These are phyloP conservation scores for Mallotus villosus DNA, from an alignment of 2,797 vertebrate genomes.

Conservation along the genomic window DNA sequence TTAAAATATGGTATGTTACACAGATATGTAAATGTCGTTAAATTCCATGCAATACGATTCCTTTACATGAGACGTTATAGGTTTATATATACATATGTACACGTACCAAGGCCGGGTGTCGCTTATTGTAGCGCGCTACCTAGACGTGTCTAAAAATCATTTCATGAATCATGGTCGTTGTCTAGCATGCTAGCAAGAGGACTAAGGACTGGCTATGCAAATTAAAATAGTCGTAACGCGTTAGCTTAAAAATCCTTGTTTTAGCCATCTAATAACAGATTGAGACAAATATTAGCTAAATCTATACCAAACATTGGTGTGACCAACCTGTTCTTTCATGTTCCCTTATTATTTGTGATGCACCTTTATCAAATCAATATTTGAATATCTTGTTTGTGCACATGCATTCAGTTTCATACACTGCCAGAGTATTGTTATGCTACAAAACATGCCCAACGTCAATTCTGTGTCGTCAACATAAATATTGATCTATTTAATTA, in stretches of 20 bases:
- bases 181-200: not conserved
- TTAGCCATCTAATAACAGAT: not conserved
- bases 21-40: too few relatives aligned
- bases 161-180: not conserved
- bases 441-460: conserved; percentile 27
- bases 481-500: conserved; percentile 71
- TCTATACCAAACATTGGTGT: not conserved
- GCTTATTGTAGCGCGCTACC: too few relatives aligned
- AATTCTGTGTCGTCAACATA: conserved; percentile 55
- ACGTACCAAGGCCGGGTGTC: too few relatives aligned
- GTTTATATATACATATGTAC: too few relatives aligned
- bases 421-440: conserved; percentile 33
- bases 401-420: conserved; percentile 46
- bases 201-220: too few relatives aligned
- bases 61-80: too few relatives aligned
- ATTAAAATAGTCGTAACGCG: not conserved
- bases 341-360: not conserved
- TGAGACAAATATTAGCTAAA: not conserved
- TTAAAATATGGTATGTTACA: too few relatives aligned
- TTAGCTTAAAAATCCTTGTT: not conserved
- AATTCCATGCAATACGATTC: too few relatives aligned
- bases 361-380: not conserved
- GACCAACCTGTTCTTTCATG: not conserved
- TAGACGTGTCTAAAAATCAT: too few relatives aligned
- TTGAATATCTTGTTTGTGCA: conserved; percentile 35